Conservation (phyloP, 2,888 invertebrate genomes). For the Drosophila testacea region DNA sequence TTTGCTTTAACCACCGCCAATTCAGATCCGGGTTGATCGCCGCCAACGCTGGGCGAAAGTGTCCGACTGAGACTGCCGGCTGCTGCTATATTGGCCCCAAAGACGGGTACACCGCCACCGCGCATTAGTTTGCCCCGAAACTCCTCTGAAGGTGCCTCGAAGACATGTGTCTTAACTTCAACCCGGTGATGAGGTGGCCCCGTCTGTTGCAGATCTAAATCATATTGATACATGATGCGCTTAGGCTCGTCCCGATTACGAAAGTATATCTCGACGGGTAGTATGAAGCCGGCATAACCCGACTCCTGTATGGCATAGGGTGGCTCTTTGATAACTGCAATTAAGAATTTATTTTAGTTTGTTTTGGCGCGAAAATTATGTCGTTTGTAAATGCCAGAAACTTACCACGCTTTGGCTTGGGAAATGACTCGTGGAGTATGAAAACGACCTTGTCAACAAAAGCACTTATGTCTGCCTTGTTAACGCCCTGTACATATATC, state of each 20-base stretch:
- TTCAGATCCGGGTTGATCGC: slow-evolving; percentile 45
- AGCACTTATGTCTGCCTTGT: slow-evolving; percentile 94
- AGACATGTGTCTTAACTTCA: slow-evolving; percentile 93
- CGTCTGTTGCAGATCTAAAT: slow-evolving; percentile 92
- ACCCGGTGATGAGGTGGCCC: slow-evolving; percentile 90
- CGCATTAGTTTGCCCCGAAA: slow-evolving; percentile 94
- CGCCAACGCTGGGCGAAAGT: slow-evolving; percentile 53
- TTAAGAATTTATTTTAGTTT: slow-evolving; percentile 61
- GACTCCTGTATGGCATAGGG: slow-evolving; percentile 96
- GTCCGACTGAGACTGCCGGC: slow-evolving; percentile 56
- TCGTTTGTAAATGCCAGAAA: not conserved
- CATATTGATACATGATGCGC: slow-evolving; percentile 93
- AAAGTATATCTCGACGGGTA: slow-evolving; percentile 95
- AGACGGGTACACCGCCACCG: slow-evolving; percentile 90
- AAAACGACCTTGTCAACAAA: slow-evolving; percentile 98
- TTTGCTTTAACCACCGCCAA: slow-evolving; percentile 89
- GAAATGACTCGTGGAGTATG: slow-evolving; percentile 95
- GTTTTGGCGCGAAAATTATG: slow-evolving; percentile 45
- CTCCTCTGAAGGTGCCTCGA: slow-evolving; percentile 94
- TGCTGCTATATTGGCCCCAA: slow-evolving; percentile 50
- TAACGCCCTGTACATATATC: slow-evolving; percentile 95
- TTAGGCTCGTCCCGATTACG: slow-evolving; percentile 96
- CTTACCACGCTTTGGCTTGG: slow-evolving; percentile 95
- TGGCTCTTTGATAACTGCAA: slow-evolving; percentile 94
- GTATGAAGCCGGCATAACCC: slow-evolving; percentile 97